phyloP scores from a whole-genome alignment of 2,797 vertebrate genomes.

The Girardinus metallicus region DNA sequence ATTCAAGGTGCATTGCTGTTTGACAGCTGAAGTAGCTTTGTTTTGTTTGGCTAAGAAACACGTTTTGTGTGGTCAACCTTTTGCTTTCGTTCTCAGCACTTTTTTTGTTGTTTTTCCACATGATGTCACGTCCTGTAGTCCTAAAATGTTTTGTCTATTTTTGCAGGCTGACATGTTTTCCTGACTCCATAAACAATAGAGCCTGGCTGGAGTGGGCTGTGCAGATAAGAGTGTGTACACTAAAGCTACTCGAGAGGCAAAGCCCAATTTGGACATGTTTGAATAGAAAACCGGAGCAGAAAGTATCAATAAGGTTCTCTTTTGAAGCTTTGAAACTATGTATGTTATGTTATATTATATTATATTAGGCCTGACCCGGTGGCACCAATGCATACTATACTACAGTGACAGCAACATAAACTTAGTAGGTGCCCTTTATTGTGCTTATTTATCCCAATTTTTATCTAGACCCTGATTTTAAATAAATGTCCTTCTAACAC shows the following conservation, averaged over 20 bases:
- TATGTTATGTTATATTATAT: no score
- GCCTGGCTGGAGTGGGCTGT: constrained; percentile 33
- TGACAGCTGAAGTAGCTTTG: constrained; percentile 5
- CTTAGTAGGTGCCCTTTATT: neutral
- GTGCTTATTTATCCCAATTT: constrained; percentile 13
- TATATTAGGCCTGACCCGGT: neutral
- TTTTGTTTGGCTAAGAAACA: constrained; percentile 7
- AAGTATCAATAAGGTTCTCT: neutral
- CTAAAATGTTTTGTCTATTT: constrained; percentile 72
- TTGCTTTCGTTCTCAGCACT: constrained; percentile 18
- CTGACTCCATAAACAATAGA: constrained; percentile 65
- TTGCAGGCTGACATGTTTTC: constrained; percentile 62
- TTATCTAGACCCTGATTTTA: neutral
- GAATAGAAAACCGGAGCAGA: constrained; percentile 7
- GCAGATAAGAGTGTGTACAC: constrained; percentile 62
- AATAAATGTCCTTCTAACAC: constrained; percentile 22
- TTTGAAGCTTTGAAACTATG: constrained; percentile 16
- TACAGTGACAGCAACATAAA: neutral
- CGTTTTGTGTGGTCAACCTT: constrained; percentile 23
- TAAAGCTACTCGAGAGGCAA: constrained; percentile 29
- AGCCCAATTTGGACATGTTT: constrained; percentile 37
- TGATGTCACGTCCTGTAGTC: constrained; percentile 70
- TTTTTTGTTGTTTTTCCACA: constrained; percentile 30
- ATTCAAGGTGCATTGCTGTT: neutral
- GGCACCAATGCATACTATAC: neutral